Conservation (phyloP, 2,113 vertebrate species). For the Leucoraja erinaceus region DNA sequence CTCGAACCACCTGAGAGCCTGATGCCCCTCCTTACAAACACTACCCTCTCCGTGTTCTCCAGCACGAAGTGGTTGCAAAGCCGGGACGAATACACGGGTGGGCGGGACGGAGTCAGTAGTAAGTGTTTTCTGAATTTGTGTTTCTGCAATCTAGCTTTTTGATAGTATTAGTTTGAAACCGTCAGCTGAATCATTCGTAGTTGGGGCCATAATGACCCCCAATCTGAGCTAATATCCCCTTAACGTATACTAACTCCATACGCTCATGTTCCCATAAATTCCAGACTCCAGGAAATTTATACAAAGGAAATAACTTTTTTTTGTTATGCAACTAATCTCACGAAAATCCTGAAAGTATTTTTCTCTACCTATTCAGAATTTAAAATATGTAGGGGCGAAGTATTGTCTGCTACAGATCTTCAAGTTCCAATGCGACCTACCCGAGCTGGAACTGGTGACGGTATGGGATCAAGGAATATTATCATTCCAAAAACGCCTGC, state of each 20-base stretch:
- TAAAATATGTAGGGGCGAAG: neutral
- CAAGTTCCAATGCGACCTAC: neutral
- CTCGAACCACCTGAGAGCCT: neutral
- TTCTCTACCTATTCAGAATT: neutral
- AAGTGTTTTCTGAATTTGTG: neutral
- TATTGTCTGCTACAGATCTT: constrained; percentile 10
- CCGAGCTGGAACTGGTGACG: neutral
- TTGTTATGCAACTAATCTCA: neutral
- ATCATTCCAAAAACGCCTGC: neutral
- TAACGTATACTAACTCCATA: neutral
- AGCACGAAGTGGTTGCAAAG: constrained; percentile 13
- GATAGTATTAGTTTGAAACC: too few species aligned
- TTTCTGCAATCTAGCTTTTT: neutral
- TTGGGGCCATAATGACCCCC: neutral
- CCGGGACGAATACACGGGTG: neutral
- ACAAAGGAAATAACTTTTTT: neutral
- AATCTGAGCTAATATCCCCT: neutral
- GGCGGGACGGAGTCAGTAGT: neutral
- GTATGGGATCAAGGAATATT: neutral
- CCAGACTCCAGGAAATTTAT: neutral
- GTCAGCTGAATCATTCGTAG: neutral
- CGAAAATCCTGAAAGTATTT: neutral
- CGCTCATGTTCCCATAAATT: neutral
- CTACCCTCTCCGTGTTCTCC: neutral
- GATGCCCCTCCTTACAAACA: constrained; percentile 14